Conservation (phyloP, 2,888 invertebrate species). For the Noctua comes region DNA sequence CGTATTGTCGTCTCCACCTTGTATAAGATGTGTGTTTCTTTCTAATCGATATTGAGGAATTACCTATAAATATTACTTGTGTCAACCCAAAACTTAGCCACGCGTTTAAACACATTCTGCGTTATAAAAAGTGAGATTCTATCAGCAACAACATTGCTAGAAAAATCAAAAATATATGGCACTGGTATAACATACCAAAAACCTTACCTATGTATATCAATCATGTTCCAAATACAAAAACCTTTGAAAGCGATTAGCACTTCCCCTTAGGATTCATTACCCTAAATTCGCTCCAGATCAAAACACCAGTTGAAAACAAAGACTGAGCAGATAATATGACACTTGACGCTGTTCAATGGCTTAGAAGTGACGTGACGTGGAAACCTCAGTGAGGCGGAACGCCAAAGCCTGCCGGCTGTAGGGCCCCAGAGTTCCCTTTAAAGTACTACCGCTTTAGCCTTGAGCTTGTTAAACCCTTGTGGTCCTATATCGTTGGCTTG, state of each 20-base stretch:
- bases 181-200: neutral
- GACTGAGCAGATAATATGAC: conserved; percentile 45
- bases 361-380: conserved; percentile 47
- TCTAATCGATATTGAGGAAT: no score
- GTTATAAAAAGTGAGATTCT: no score
- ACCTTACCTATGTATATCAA: neutral
- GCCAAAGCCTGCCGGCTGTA: conserved; percentile 32
- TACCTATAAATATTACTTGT: no score
- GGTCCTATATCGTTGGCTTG: conserved; percentile 14
- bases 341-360: conserved; percentile 56
- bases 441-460: conserved; percentile 27
- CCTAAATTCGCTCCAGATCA: neutral
- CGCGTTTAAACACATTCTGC: no score
- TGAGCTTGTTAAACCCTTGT: conserved; percentile 28
- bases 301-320: conserved; percentile 26
- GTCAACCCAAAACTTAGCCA: no score
- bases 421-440: conserved; percentile 18
- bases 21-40: no score
- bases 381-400: conserved; percentile 51
- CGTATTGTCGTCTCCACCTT: no score
- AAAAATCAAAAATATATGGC: no score
- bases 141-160: no score
- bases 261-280: neutral
- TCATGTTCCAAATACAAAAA: neutral
- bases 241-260: neutral